These are phyloP conservation scores for Toxotes lorentzi DNA, from an alignment of 2,797 vertebrate genomes.

Conservation along the genomic window DNA sequence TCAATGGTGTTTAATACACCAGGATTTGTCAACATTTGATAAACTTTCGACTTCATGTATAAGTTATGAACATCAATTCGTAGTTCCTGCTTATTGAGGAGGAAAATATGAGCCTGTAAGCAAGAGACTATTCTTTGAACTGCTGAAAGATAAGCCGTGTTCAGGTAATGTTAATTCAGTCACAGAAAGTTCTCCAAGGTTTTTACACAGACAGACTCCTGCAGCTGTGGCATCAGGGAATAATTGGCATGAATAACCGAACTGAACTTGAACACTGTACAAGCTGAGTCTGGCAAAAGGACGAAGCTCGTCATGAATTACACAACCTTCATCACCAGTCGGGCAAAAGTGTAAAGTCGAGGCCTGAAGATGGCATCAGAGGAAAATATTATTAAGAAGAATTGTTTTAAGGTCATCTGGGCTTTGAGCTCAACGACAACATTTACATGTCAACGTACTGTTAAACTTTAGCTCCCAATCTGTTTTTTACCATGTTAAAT, in stretches of 20 bases:
- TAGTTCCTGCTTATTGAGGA: slow-evolving; percentile 17
- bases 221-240: not conserved
- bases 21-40: slow-evolving; percentile 22
- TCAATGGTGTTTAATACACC: slow-evolving; percentile 43
- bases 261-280: not conserved
- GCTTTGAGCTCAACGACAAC: too few species aligned
- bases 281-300: not conserved
- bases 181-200: slow-evolving; percentile 1
- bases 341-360: too few species aligned
- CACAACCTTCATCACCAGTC: too few species aligned
- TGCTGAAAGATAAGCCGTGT: not conserved
- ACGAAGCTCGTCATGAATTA: slow-evolving; percentile 9
- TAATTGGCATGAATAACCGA: not conserved
- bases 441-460: too few species aligned
- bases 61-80: slow-evolving; percentile 43
- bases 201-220: not conserved
- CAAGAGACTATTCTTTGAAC: slow-evolving; percentile 7
- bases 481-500: not conserved
- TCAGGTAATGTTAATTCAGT: not conserved
- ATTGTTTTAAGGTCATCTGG: not conserved
- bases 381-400: too few species aligned
- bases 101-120: not conserved
- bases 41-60: slow-evolving; percentile 50
- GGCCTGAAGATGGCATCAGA: too few species aligned
- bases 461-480: not conserved